phyloP scores from a whole-genome alignment of 1,140 invertebrate species.

The Drosophila burlai region DNA sequence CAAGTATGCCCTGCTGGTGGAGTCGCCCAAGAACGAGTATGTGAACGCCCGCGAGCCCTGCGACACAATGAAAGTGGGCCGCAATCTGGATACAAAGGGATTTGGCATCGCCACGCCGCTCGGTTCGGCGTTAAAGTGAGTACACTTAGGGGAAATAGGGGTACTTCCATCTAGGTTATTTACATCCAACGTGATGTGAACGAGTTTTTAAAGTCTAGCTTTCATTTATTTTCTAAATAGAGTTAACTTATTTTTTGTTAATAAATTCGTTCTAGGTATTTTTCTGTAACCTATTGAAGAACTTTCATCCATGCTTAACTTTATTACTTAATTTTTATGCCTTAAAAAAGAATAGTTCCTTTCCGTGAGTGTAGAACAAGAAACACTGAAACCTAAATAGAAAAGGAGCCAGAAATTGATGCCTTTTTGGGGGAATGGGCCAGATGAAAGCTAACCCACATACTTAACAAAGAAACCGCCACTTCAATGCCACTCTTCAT shows the following conservation, averaged over 20 bases:
- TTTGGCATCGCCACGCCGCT: slow-evolving; percentile 97
- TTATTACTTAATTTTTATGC: neutral
- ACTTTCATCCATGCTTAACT: neutral
- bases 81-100: slow-evolving; percentile 96
- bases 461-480: slow-evolving; percentile 41
- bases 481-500: neutral
- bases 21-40: slow-evolving; percentile 98
- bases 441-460: slow-evolving; percentile 37
- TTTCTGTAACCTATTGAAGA: too few species aligned
- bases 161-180: too few species aligned
- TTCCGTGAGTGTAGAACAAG: neutral
- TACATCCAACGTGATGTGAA: too few species aligned
- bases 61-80: slow-evolving; percentile 97
- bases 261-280: neutral
- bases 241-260: too few species aligned
- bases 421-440: slow-evolving; percentile 15
- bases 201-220: too few species aligned
- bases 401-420: slow-evolving; percentile 35
- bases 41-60: slow-evolving; percentile 96
- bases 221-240: too few species aligned
- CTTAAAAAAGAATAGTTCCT: neutral
- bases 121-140: slow-evolving; percentile 94
- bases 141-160: slow-evolving; percentile 17
- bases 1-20: slow-evolving; percentile 97
- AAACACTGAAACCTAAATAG: neutral